Evolutionary conservation across 2,797 vertebrate species (phyloP).

Genomic region (Anabacerthia variegaticeps): DNA sequence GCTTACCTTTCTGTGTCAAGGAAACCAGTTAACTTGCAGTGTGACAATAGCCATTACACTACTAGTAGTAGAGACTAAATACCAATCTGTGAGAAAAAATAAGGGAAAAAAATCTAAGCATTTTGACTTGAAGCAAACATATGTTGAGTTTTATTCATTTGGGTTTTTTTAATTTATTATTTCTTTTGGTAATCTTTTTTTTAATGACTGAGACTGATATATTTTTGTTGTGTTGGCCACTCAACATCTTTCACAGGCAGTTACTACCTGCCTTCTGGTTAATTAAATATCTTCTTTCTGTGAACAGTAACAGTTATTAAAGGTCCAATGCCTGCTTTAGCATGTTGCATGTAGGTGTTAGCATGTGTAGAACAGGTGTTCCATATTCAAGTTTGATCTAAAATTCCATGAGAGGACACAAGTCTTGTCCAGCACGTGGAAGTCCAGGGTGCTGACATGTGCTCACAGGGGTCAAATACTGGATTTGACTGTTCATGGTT

Average conservation of each 20-base stretch:
- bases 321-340: background rate
- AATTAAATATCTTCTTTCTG: background rate
- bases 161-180: too few species aligned
- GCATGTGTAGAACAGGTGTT: background rate
- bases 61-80: background rate
- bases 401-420: background rate
- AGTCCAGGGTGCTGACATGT: background rate
- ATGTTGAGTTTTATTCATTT: background rate
- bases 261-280: background rate
- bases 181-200: background rate
- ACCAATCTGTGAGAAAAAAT: background rate
- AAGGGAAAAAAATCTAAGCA: background rate
- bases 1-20: background rate
- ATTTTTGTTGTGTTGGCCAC: background rate
- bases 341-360: background rate
- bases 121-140: background rate
- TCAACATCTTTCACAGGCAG: background rate
- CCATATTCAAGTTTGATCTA: background rate
- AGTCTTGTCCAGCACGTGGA: background rate
- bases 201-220: background rate
- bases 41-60: background rate
- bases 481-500: background rate
- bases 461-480: background rate
- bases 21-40: background rate
- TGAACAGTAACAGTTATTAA: background rate